Evolutionary conservation across 2,113 vertebrate genomes (phyloP), one percentile per base, ranked within the genome.

Genomic region (Dipodomys merriami): DNA sequence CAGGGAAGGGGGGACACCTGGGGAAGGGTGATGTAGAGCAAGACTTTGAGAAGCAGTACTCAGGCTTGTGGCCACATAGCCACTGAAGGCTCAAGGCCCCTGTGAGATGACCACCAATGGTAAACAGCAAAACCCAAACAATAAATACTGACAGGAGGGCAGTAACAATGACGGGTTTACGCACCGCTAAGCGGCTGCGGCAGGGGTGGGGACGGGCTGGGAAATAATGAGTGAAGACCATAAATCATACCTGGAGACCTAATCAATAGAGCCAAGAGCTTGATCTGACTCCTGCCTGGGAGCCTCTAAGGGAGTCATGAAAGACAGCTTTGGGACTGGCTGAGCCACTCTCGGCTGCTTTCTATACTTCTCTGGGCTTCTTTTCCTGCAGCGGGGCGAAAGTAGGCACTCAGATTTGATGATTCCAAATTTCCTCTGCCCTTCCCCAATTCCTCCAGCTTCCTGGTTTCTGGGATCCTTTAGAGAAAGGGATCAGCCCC

Each of bases 41-140:
- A 44, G 77, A 5, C 76, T 83, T 65, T 19, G 12, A 73, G 72
- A 7, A 73, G 65, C 39, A 49, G 29, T 1, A 7, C 23, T 29
- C 12, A 7, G 65, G 49, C 9, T 0, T 12, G 0, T 2, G 23
- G 30, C 57, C 49, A 35, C 0, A 0, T 0, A 1, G 20, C 29
- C 9, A 13, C 23, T 4, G 33, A 12, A 1, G n/a, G 72, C 65
- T 35, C 11, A 33, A 90, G 62, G 60, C 76, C 16, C 46, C 62
- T 65, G 72, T 7, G 62, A 0, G 16, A 39, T 29, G 57, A 72
- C 65, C 71, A 62, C 78, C 80, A 30, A 11, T 8, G 53, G 76
- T 83, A 27, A 94, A 91, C n/a, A 86, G 78, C 30, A 60, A 96
- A 94, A 83, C 8, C 81, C 0, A 0, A 84, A 53, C 62, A 19